Conservation (phyloP, 1,140 invertebrate species). For the Trinorchestia longiramus region DNA sequence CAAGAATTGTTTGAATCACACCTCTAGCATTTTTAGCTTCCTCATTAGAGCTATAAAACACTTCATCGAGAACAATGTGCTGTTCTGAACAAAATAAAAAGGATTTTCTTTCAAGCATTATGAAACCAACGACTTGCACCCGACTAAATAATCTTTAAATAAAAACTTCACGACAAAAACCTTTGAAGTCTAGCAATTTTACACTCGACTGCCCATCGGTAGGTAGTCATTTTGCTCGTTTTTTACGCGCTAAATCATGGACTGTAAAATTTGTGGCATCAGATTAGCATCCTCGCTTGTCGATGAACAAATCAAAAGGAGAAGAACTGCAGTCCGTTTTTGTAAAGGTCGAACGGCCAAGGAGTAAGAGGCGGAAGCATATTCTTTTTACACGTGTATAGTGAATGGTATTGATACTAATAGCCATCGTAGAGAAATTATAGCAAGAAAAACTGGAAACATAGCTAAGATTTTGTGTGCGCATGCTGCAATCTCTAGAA, state of each 20-base stretch:
- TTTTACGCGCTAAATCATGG: not conserved
- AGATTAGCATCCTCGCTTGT: conserved; percentile 15
- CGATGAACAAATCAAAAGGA: conserved; percentile 10
- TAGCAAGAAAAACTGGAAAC: not conserved
- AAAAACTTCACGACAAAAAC: not conserved
- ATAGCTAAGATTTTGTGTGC: too few species aligned
- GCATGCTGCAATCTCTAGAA: too few species aligned
- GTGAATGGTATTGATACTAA: not conserved
- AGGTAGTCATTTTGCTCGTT: not conserved
- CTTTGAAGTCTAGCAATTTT: not conserved
- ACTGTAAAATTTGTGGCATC: conserved; percentile 12
- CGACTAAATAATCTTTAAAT: not conserved
- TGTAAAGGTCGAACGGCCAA: not conserved
- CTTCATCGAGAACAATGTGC: not conserved
- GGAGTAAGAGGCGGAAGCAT: not conserved
- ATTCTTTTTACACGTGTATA: not conserved
- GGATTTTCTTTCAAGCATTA: not conserved
- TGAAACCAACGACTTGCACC: not conserved
- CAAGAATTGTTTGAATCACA: not conserved
- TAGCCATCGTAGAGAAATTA: not conserved
- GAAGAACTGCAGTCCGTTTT: not conserved
- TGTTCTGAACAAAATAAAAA: not conserved
- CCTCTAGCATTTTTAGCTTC: not conserved
- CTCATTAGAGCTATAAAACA: not conserved
- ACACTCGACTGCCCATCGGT: conserved; percentile 23